These are phyloP conservation scores for Poeciliopsis prolifica DNA, from an alignment of 2,113 vertebrate species.

Conservation along the genomic window DNA sequence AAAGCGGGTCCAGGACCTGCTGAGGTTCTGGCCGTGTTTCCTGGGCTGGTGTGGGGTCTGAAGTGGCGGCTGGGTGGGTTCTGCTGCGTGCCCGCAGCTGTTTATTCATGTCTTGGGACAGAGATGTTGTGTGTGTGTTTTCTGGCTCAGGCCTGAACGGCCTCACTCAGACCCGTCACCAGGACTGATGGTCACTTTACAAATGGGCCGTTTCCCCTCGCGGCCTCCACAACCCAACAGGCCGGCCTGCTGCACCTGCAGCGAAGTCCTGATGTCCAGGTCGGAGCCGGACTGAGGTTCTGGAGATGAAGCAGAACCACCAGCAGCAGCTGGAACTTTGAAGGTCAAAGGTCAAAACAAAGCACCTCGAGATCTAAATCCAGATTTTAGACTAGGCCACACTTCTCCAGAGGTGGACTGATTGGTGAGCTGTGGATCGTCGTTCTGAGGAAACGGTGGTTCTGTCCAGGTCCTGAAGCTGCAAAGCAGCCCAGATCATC, in stretches of 20 bases:
- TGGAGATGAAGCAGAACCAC: too few species aligned
- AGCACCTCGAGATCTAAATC: too few species aligned
- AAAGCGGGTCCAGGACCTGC: background rate
- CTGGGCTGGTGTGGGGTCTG: conserved; percentile 71
- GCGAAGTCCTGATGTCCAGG: background rate
- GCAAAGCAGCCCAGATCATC: too few species aligned
- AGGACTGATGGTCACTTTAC: conserved; percentile 72
- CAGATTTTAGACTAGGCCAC: too few species aligned
- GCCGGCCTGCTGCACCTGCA: background rate
- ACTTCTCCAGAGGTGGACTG: too few species aligned
- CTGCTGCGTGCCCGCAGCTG: conserved; percentile 12
- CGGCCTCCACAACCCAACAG: background rate
- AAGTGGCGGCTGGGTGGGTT: conserved; percentile 25
- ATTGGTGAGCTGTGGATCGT: too few species aligned
- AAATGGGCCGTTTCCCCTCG: conserved; percentile 56
- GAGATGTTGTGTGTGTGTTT: conserved; percentile 59
- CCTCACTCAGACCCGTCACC: conserved; percentile 53
- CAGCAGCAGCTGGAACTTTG: too few species aligned
- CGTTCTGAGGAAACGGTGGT: too few species aligned
- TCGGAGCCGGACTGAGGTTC: background rate
- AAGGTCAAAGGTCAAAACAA: too few species aligned
- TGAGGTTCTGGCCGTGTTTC: conserved; percentile 19
- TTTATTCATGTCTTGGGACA: conserved; percentile 68
- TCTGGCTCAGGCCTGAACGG: conserved; percentile 44
- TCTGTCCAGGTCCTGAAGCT: too few species aligned